Percentiles rank a stretch among this genome's conserved stretches.
Evolutionary conservation across 2,888 invertebrate species (phyloP).

Genomic region (Thecocarcelia acutangulata): DNA sequence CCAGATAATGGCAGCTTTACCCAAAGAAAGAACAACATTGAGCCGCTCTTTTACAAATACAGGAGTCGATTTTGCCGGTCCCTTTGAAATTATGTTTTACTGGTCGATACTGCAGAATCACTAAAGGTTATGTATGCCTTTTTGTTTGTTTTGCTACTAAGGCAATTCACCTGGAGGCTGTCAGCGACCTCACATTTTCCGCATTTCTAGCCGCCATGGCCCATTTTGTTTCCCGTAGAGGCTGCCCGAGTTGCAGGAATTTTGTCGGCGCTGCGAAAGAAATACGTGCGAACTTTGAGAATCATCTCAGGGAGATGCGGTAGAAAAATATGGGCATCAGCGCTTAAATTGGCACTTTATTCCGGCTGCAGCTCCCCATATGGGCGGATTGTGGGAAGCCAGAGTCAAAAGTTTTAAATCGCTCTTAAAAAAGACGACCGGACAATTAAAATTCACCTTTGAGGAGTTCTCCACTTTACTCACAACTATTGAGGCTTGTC

Average conservation of each 20-base stretch:
- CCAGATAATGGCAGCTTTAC: slow-evolving; percentile 2
- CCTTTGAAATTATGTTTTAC: neutral
- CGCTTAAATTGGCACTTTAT: neutral
- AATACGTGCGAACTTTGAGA: too few species aligned
- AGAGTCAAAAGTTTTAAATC: neutral
- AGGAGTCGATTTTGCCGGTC: neutral
- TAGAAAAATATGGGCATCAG: neutral
- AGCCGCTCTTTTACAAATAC: neutral
- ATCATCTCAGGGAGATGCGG: too few species aligned
- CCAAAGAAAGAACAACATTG: neutral
- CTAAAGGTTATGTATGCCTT: neutral
- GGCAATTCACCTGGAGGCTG: neutral
- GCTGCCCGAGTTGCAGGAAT: too few species aligned
- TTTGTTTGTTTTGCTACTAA: too few species aligned
- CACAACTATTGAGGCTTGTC: slow-evolving; percentile 1
- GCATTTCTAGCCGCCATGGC: neutral
- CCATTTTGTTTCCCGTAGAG: neutral
- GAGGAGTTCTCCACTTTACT: slow-evolving; percentile 3
- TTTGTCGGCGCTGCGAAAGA: too few species aligned
- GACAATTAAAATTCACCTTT: neutral
- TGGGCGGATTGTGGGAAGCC: too few species aligned
- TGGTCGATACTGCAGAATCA: neutral
- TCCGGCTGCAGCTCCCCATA: neutral
- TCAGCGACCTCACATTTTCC: neutral
- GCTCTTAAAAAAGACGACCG: neutral